These are phyloP conservation scores for Acronicta leporina DNA, from an alignment of 2,888 invertebrate genomes.

Conservation along the genomic window DNA sequence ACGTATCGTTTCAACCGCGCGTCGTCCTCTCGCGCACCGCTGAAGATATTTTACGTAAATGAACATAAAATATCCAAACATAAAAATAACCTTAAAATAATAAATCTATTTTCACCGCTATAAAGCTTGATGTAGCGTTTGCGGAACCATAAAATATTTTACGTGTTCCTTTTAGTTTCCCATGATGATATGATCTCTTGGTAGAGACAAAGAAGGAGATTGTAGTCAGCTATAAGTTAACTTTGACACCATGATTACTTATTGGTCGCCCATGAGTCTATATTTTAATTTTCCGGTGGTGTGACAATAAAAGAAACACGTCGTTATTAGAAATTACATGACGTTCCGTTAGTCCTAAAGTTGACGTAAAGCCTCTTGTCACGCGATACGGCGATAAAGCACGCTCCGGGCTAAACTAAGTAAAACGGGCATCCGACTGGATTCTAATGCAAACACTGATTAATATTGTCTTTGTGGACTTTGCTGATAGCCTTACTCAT, in stretches of 20 bases:
- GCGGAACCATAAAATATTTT: slow-evolving; percentile 48
- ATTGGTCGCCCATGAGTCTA: slow-evolving; percentile 54
- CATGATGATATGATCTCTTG: slow-evolving; percentile 44
- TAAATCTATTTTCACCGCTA: slow-evolving; percentile 50
- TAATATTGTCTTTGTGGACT: slow-evolving; percentile 51
- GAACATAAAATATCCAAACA: slow-evolving; percentile 32
- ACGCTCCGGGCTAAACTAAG: slow-evolving; percentile 66
- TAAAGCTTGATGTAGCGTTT: slow-evolving; percentile 44
- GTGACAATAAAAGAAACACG: slow-evolving; percentile 84
- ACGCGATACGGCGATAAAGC: slow-evolving; percentile 84
- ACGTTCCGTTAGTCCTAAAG: slow-evolving; percentile 78
- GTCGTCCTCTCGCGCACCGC: slow-evolving; percentile 30
- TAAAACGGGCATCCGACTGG: slow-evolving; percentile 57
- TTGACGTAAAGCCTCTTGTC: slow-evolving; percentile 79
- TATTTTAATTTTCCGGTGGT: slow-evolving; percentile 58
- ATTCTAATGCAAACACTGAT: slow-evolving; percentile 60
- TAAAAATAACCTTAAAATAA: slow-evolving; percentile 36
- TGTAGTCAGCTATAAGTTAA: slow-evolving; percentile 20
- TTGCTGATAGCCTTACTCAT: slow-evolving; percentile 40
- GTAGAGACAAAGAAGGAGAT: slow-evolving; percentile 31
- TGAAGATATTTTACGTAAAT: slow-evolving; percentile 19
- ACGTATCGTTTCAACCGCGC: slow-evolving; percentile 59
- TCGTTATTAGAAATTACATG: slow-evolving; percentile 86
- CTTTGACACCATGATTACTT: slow-evolving; percentile 45
- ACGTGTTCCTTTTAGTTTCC: slow-evolving; percentile 46